Evolutionary conservation across 2,113 vertebrate genomes (phyloP).

Genomic region (Sinocyclocheilus rhinocerous): DNA sequence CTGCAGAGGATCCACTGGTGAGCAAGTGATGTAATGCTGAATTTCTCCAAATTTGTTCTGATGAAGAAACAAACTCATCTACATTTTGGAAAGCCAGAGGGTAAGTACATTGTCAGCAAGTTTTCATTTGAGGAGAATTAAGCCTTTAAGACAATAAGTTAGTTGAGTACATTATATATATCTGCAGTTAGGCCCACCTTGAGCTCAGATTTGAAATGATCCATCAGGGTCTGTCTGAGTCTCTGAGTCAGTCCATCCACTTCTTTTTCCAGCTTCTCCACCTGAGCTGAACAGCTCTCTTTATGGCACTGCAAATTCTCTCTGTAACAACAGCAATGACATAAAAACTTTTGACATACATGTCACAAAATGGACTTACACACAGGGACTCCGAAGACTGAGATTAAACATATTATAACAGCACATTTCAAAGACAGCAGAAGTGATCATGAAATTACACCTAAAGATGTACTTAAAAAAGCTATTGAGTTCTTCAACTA

Average conservation of each 20-base stretch:
- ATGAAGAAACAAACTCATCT: too few relatives aligned
- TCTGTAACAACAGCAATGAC: conserved; percentile 58
- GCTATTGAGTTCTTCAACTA: neutral
- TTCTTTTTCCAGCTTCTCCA: conserved; percentile 59
- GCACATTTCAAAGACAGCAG: neutral
- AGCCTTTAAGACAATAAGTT: neutral
- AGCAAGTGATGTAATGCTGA: neutral
- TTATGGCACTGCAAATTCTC: conserved; percentile 64
- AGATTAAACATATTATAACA: neutral
- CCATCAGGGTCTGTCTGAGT: conserved; percentile 61
- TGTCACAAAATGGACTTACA: neutral
- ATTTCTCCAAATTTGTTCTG: neutral
- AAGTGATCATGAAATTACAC: neutral
- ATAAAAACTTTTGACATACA: neutral
- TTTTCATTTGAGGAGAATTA: neutral
- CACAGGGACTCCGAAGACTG: neutral
- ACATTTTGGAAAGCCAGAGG: too few relatives aligned
- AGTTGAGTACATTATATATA: neutral
- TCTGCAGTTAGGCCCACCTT: conserved; percentile 58
- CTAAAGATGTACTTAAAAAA: neutral
- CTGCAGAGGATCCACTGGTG: too few relatives aligned
- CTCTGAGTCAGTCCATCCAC: conserved; percentile 47
- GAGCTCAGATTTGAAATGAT: conserved; percentile 66
- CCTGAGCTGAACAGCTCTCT: conserved; percentile 43
- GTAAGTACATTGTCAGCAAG: too few relatives aligned